These are phyloP conservation scores for Neofelis nebulosa DNA, from an alignment of 2,113 vertebrate genomes.

Conservation along the genomic window DNA sequence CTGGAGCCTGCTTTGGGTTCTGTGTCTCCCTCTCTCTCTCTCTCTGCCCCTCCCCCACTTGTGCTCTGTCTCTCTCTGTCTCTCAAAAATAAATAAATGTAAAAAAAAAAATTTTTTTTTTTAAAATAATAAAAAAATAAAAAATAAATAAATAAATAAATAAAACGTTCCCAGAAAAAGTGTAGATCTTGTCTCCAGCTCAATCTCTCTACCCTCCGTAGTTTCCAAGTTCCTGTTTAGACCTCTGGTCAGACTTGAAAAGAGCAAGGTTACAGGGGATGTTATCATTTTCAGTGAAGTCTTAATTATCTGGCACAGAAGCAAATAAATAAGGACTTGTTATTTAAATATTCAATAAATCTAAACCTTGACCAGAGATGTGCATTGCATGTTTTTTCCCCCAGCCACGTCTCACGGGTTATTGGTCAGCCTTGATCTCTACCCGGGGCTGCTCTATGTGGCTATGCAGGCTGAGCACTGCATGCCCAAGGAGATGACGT, in stretches of 20 bases:
- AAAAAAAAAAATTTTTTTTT: too few species aligned
- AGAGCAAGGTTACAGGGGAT: not conserved
- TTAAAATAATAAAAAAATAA: too few species aligned
- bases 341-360: not conserved
- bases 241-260: not conserved
- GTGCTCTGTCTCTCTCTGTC: too few species aligned
- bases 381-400: not conserved
- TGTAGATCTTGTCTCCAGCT: not conserved
- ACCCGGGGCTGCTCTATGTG: not conserved
- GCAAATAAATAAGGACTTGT: not conserved
- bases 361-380: not conserved
- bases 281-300: not conserved
- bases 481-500: not conserved
- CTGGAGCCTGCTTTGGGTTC: too few species aligned
- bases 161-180: not conserved
- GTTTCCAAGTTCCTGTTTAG: not conserved
- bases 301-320: not conserved
- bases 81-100: too few species aligned
- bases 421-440: not conserved
- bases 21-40: too few species aligned
- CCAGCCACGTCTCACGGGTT: not conserved
- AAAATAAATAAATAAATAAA: too few species aligned
- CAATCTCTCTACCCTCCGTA: not conserved
- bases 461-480: not conserved
- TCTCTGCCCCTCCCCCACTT: too few species aligned